Base-by-base conservation (phyloP, 1,140 invertebrate species). In the Holcopasites calliopsidis region DNA sequence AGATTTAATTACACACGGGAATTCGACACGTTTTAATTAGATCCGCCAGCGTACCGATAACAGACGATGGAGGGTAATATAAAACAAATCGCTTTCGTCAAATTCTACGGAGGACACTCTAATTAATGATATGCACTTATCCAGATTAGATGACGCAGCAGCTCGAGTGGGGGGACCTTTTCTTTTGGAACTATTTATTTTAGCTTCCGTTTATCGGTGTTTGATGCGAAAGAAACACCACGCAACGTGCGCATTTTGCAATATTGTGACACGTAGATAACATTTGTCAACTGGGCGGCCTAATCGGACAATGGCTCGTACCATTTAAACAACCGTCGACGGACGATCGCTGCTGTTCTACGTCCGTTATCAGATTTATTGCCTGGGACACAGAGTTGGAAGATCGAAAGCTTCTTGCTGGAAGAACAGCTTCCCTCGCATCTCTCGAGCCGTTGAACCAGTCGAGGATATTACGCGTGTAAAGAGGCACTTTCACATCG, bases 1-100 rank as follows among this genome's bases (percentile, higher is more conserved):
- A 81, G 78, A 66, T 80, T 76, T 84, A 86, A 86, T 86, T 84
- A 81, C 76, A 85, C 77, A 33, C 58, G 77, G 18, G 77, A 84
- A 86, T 85, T 85, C 73, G 84, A 85, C 52, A 73, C 76, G 84
- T 58, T 85, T 84, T 85, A 86, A 86, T 86, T 83, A 84, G 82
- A 50, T 84, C 76, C 6, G 44, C 13, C 35, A 47, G 55, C 76
- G 68, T 38, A 50, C 21, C 65, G 60, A 18, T 33, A 2, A 3
- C 5, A 38, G 4, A 5, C 35, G 35, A 38, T 4, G 35, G 10
- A 7, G 68, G 42, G 28, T 52, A 35, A 26, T 21, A 16, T n/a
- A 47, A 52, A 66, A 52, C 8, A 18, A 26, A 16, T 61, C 33
- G n/a, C n/a, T 47, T 65, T 68, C 65, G 61, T 26, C 68, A 69